A percentile compares a stretch with the other conserved stretches of the same genome.
Evolutionary conservation across 2,888 invertebrate species (phyloP).

Genomic region (Melieria crassipennis): DNA sequence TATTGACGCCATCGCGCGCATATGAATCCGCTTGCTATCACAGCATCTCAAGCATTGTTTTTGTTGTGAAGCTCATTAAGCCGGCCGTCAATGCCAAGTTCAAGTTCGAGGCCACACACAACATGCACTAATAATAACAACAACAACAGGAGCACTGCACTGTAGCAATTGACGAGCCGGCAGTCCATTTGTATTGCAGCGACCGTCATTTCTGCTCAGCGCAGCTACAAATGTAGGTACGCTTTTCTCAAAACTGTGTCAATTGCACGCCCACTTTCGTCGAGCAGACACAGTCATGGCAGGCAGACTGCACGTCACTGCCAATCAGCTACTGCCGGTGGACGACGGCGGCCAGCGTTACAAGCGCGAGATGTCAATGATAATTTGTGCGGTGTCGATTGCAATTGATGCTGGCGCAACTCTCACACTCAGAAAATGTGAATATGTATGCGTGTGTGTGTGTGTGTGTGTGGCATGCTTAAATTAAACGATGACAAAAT

Average conservation of each 20-base stretch:
- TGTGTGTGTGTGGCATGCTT: background rate
- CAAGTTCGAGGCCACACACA: conserved; percentile 27
- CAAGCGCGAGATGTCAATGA: background rate
- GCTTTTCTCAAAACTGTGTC: conserved; percentile 12
- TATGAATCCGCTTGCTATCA: background rate
- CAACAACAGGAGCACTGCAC: background rate
- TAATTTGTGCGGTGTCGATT: background rate
- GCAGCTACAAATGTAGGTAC: background rate
- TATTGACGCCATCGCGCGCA: background rate
- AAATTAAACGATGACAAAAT: conserved; percentile 31
- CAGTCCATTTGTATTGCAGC: background rate
- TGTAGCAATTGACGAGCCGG: background rate
- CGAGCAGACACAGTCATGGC: too few species aligned
- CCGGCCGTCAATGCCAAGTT: conserved; percentile 9
- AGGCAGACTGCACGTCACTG: conserved; percentile 14
- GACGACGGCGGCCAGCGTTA: background rate
- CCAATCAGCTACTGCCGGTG: conserved; percentile 11
- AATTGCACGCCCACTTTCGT: conserved; percentile 27
- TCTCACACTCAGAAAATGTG: background rate
- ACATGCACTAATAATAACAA: background rate
- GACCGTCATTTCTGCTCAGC: background rate
- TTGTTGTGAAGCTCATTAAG: too few species aligned
- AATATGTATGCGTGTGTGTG: background rate
- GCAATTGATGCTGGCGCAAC: conserved; percentile 8
- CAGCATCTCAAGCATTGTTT: conserved; percentile 4